Evolutionary conservation across 2,888 invertebrate species (phyloP), one percentile per base, ranked within the genome.

Genomic region (Heliconius aoede): DNA sequence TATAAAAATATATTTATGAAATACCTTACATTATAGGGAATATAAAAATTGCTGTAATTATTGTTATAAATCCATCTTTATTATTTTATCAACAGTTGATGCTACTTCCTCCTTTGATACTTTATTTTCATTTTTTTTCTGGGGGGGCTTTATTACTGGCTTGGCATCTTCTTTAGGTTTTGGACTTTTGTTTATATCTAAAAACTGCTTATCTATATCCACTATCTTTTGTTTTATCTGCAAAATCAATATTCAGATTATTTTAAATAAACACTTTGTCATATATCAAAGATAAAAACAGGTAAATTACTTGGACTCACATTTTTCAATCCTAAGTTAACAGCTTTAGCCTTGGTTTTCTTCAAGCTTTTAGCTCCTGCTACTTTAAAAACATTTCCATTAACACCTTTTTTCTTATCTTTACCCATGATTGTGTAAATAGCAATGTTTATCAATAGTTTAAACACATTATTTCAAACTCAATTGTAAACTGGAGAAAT

Each of bases 311-410:
- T 51, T 30, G 30, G 5, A 81, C 90, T 89, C 87, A 93, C 94
- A 86, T 93, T 91, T 87, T 93, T 94, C 51, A 94, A 84, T 11
- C 93, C 94, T 69, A 94, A 85, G 78, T 91, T 93, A 0, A 94
- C 93, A 28, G 89, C 87, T 85, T 94, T 94, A 1, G 93, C 88
- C 84, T 94, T 94, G 0, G 90, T 86, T 88, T 93, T 94, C 85
- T 93, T 94, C 28, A 94, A 86, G 80, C 94, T 94, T 84, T 94
- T 94, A 24, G 94, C 94, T 76, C 94, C 93, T 32, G 91, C 94
- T 36, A 94, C 92, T 86, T 94, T 94, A 74, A 94, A 94, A 24
- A 94, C 91, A 80, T 93, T 94, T 3, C 87, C 88, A 80, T 91
- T 93, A 8, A 85, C 78, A 21, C 91, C 90, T 80, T 91, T 92